Evolutionary conservation across 2,888 invertebrate genomes (phyloP), one percentile per base, ranked within the genome.

Genomic region (Notocelia uddmanniana): DNA sequence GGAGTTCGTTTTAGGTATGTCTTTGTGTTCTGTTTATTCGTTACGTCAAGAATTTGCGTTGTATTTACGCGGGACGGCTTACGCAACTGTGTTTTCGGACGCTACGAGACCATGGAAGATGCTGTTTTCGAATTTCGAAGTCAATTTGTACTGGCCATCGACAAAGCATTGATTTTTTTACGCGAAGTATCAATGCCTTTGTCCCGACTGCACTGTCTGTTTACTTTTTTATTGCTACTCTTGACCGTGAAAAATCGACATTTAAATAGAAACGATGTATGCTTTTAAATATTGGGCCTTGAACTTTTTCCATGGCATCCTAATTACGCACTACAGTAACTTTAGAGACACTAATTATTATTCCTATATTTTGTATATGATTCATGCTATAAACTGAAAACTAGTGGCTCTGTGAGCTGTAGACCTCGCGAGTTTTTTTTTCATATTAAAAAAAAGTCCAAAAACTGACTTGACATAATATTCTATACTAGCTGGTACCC

Each of bases 1-100:
- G 98, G 98, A 99, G 95, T 98, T 99, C 94, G 96, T 98, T 90
- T 94, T 98, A 94, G 98, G 98, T 98, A 94, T 96, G 97, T 94
- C 85, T 79, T 81, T 78, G 21, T 70, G 80, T 78, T 87, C 83
- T 89, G 89, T 90, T 90, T 91, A 89, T 88, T 84, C 85, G 88
- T 87, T 89, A 92, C 90, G 91, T 92, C 92, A 90, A 89, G 87
- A 85, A 87, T 94, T 92, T 94, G 90, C 94, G 94, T 92, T 92
- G 90, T 93, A 93, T 88, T 91, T 89, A 85, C 81, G 83, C 80
- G 82, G 85, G 82, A 83, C 77, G 79, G 85, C 92, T 93, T 93
- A 93, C 89, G 93, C 93, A 93, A 93, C 88, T 81, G 64, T 85
- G 76, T 84, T 85, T 85, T 84, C n/a, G 79, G 75, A 75, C 76